Conservation (phyloP, 2,797 vertebrate genomes). For the Myotis findleyi region DNA sequence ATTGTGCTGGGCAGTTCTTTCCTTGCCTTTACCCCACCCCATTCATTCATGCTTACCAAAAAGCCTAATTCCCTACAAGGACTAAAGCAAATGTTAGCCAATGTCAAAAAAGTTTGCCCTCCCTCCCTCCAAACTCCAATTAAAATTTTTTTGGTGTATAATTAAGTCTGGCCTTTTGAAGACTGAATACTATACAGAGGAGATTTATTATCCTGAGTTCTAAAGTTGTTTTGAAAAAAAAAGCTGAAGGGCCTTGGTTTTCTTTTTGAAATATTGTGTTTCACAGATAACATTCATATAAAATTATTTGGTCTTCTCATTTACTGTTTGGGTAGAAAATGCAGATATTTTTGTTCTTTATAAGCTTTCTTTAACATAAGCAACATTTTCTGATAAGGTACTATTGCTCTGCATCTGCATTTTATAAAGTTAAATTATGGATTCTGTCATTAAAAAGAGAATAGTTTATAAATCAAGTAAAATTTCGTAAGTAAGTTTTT, state of each 20-base stretch:
- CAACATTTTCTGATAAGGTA: slow-evolving; percentile 36
- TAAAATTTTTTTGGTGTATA: slow-evolving; percentile 36
- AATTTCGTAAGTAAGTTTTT: slow-evolving; percentile 72
- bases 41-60: background rate
- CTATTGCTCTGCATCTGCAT: slow-evolving; percentile 48
- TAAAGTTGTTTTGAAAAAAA: slow-evolving; percentile 60
- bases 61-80: background rate
- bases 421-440: slow-evolving; percentile 72
- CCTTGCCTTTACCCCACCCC: background rate
- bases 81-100: slow-evolving; percentile 54
- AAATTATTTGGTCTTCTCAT: slow-evolving; percentile 68
- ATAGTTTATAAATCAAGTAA: slow-evolving; percentile 75
- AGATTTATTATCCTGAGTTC: slow-evolving; percentile 54
- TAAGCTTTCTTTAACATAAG: slow-evolving; percentile 61
- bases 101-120: slow-evolving; percentile 9
- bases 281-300: slow-evolving; percentile 57
- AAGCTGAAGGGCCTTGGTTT: slow-evolving; percentile 11
- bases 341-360: slow-evolving; percentile 54
- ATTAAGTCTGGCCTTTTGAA: slow-evolving; percentile 49
- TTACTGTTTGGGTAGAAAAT: slow-evolving; percentile 61
- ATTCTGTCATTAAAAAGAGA: slow-evolving; percentile 67
- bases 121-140: background rate
- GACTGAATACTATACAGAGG: slow-evolving; percentile 32
- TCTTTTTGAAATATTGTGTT: slow-evolving; percentile 53
- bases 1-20: background rate